phyloP scores from a whole-genome alignment of 2,888 invertebrate species.

The Pseudococcus longispinus region DNA sequence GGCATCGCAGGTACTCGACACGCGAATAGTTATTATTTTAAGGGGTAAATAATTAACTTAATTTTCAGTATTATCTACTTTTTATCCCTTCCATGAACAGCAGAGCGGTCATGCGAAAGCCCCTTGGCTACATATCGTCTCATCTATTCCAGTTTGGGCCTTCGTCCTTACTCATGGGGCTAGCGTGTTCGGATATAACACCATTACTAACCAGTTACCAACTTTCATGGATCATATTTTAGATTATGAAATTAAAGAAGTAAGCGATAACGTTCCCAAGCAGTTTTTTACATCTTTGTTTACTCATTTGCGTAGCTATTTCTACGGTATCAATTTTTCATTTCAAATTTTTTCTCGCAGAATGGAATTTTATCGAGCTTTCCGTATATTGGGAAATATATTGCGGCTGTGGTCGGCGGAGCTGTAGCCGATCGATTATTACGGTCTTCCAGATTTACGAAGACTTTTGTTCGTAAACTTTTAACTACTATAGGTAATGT shows the following conservation, averaged over 20 bases:
- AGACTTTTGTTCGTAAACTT: slow-evolving; percentile 75
- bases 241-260: slow-evolving; percentile 78
- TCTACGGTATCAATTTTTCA: background rate
- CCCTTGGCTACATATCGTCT: slow-evolving; percentile 76
- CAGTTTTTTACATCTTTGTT: background rate
- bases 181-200: slow-evolving; percentile 88
- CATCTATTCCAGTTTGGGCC: slow-evolving; percentile 82
- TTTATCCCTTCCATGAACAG: slow-evolving; percentile 29
- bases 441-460: slow-evolving; percentile 72
- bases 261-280: slow-evolving; percentile 62
- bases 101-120: slow-evolving; percentile 65
- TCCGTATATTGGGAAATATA: slow-evolving; percentile 85
- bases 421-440: slow-evolving; percentile 77
- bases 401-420: slow-evolving; percentile 78
- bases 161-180: slow-evolving; percentile 83
- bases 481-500: slow-evolving; percentile 71
- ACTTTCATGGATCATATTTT: slow-evolving; percentile 84
- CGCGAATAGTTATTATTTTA: slow-evolving; percentile 13
- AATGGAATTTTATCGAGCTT: slow-evolving; percentile 84
- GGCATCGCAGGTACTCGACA: background rate
- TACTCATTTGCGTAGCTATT: background rate
- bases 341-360: slow-evolving; percentile 63
- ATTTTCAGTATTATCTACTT: slow-evolving; percentile 48
- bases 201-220: slow-evolving; percentile 85
- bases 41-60: slow-evolving; percentile 32